Conservation (phyloP, 2,113 vertebrate species). For the Alethe diademata region DNA sequence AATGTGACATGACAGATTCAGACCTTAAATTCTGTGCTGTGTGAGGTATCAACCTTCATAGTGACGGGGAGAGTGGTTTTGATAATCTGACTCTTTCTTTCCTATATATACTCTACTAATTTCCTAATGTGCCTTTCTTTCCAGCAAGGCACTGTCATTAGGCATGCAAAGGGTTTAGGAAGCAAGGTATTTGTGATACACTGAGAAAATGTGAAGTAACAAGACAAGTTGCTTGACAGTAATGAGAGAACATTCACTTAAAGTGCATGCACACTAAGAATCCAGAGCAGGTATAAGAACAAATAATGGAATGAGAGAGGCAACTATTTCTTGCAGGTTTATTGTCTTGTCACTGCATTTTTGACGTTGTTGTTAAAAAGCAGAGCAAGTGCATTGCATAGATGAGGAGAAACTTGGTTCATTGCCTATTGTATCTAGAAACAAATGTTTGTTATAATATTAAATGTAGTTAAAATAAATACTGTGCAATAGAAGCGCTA, state of each 20-base stretch:
- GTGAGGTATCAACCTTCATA: not conserved
- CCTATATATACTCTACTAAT: not conserved
- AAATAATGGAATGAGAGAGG: slow-evolving; percentile 13
- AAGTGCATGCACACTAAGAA: not conserved
- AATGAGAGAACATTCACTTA: slow-evolving; percentile 34
- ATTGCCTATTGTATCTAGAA: not conserved
- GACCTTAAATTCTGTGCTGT: not conserved
- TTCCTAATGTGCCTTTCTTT: not conserved
- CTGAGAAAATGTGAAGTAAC: not conserved
- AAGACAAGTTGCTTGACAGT: not conserved
- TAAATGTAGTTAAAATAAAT: not conserved
- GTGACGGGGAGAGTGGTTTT: not conserved
- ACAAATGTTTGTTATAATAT: not conserved
- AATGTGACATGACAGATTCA: not conserved
- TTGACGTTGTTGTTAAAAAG: not conserved
- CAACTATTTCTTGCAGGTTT: not conserved
- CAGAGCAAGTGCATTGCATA: not conserved
- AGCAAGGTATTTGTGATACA: slow-evolving; percentile 9
- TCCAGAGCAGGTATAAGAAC: not conserved
- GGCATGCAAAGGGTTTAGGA: not conserved
- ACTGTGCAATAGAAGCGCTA: not conserved
- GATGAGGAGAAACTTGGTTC: not conserved
- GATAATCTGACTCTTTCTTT: not conserved
- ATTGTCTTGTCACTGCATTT: slow-evolving; percentile 13
- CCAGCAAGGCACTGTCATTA: not conserved